Base-by-base conservation (phyloP, 2,113 vertebrate genomes). In the Pangasianodon gigas region DNA sequence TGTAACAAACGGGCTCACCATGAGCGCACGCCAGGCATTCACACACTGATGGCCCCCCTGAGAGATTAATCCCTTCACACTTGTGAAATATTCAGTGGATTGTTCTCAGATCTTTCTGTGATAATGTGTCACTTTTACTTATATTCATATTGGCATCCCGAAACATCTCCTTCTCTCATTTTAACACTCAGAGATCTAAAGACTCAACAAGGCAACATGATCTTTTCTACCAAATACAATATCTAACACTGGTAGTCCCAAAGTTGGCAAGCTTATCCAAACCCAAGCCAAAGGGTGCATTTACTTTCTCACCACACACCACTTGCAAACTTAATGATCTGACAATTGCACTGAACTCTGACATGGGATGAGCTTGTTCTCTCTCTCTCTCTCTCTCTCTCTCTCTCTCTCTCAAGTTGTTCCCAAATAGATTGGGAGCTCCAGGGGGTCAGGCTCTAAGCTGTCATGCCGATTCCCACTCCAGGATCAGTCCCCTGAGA, bases 401-500 rank as follows among this genome's bases (percentile, higher is more conserved):
- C 13, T 52, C 69, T 87, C 86, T 62, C 51, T 65, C 79, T 65
- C 54, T 29, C 79, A 84, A 13, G 54, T 44, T 84, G 82, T 84
- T 62, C 21, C 29, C 69, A 51, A 52, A 85, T 90, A 91, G 87
- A 92, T 94, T 90, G 90, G 92, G 90, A 90, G 91, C 92, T 86
- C 60, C 90, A 88, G 84, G 82, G 65, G 90, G 91, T 85, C 91
- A 91, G 74, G 84, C 82, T 84, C 79, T 89, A 84, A 92, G 84
- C 89, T 89, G 86, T 87, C 87, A 54, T 9, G 41, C 69, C 26
- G 18, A 16, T 54, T 19, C 65, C n/a, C 46, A 71, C 93, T 93
- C 90, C 90, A 58, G 56, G 93, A 93, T 94, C 91, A 87, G 60
- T 88, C 91, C 94, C 93, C 90, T 60, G 86, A 87, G 91, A 94